Evolutionary conservation across 1,140 invertebrate genomes (phyloP), one percentile per base, ranked within the genome.

Genomic region (Tetramorium parvispinum): DNA sequence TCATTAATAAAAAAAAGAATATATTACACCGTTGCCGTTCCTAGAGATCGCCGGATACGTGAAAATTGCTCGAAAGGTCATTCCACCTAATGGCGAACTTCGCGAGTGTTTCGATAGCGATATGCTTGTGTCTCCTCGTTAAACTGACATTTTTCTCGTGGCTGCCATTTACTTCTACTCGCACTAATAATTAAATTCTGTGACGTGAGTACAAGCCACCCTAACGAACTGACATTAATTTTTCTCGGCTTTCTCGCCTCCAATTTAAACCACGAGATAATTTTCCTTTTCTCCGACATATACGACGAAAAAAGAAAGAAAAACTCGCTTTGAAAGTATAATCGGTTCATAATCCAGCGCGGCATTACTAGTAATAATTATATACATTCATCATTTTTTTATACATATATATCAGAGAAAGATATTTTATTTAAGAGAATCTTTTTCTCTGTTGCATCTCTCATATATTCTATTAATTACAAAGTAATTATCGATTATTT

Each of bases 171-270:
- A 83, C 57, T 83, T 83, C 61, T 73, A 75, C 68, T 61, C 68
- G 18, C 24, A 59, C 53, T n/a, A 21, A n/a, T 83, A 83, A 83
- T 83, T 83, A 83, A 83, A 83, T 61, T 46, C 40, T 49, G 27
- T 18, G n/a, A 61, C 18, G n/a, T 27, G 66, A 73, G 53, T 57
- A 83, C 79, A 83, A 83, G 43, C 53, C 40, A 1, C 21, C 55
- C 68, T 75, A 83, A 83, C 79, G 79, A 83, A 83, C 79, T 73
- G 40, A 21, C 68, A 83, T 83, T 75, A 83, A 83, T 83, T 83
- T 59, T 24, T 75, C 79, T 83, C 40, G n/a, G 49, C 53, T 75
- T 83, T 37, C 68, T 59, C 53, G 40, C 8, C 70, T 59, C 13
- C n/a, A 13, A 81, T 57, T 81, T 70, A 18, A 83, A 83, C 40